A percentile compares a stretch with the other conserved stretches of the same genome.
phyloP scores from a whole-genome alignment of 1,140 invertebrate genomes.

The Pseudomyrmex gracilis region DNA sequence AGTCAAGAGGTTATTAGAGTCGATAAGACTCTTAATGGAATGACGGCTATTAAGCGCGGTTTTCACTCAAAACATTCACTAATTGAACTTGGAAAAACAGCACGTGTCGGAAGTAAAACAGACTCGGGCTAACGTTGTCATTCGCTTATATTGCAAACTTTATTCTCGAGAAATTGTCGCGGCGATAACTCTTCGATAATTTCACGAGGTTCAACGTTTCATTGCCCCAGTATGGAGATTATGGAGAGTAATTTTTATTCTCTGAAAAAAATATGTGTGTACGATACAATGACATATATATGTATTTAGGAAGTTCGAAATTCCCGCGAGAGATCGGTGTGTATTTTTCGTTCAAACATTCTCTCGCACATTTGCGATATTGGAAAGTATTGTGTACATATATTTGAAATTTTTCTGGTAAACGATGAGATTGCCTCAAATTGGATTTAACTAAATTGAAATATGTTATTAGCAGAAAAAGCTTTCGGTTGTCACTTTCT shows the following conservation, averaged over 20 bases:
- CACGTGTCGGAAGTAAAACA: slow-evolving; percentile 19
- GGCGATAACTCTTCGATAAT: slow-evolving; percentile 44
- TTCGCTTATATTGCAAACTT: slow-evolving; percentile 21
- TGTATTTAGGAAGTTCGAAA: slow-evolving; percentile 4
- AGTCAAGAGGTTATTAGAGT: slow-evolving; percentile 4
- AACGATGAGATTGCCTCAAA: slow-evolving; percentile 8
- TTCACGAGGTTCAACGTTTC: slow-evolving; percentile 20
- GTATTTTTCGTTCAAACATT: slow-evolving; percentile 17
- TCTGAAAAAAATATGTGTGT: slow-evolving; percentile 17
- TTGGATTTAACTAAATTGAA: slow-evolving; percentile 5
- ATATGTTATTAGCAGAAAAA: neutral
- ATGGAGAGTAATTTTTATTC: slow-evolving; percentile 1
- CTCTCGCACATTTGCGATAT: slow-evolving; percentile 38
- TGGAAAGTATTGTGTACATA: slow-evolving; percentile 18
- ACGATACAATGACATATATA: neutral
- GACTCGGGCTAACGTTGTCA: slow-evolving; percentile 12
- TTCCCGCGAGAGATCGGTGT: neutral
- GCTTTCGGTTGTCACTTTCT: neutral
- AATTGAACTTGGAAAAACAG: slow-evolving; percentile 54
- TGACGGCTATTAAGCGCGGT: slow-evolving; percentile 19
- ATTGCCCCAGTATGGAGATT: slow-evolving; percentile 21
- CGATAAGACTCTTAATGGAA: slow-evolving; percentile 20
- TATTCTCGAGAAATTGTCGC: slow-evolving; percentile 32
- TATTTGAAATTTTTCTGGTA: neutral
- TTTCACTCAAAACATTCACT: slow-evolving; percentile 48